A percentile compares a stretch with the other conserved stretches of the same genome.
These are phyloP conservation scores for Styela clava DNA, from an alignment of 23 tunicate genomes.

Conservation along the genomic window DNA sequence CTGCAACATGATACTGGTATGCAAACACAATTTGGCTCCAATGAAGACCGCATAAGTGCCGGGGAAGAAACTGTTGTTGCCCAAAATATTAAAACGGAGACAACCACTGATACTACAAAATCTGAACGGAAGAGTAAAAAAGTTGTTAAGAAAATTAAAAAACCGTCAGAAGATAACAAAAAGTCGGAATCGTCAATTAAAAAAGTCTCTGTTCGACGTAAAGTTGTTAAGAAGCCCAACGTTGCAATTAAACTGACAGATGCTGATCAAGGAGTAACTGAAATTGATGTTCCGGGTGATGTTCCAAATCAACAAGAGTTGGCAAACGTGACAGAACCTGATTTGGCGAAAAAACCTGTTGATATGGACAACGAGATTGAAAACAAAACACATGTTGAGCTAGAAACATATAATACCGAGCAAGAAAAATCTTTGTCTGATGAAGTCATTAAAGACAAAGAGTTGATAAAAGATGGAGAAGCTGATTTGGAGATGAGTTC, in stretches of 20 bases:
- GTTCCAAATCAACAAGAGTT: background rate
- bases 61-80: too few relatives aligned
- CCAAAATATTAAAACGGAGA: too few relatives aligned
- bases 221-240: background rate
- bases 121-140: background rate
- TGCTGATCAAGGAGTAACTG: background rate
- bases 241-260: too few relatives aligned
- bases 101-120: too few relatives aligned
- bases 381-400: background rate
- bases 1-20: too few relatives aligned
- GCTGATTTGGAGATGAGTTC: background rate
- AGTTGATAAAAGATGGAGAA: background rate
- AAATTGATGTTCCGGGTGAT: background rate
- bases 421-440: background rate
- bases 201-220: background rate
- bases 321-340: background rate
- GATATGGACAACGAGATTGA: too few relatives aligned
- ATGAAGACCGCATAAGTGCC: too few relatives aligned
- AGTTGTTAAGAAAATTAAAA: background rate
- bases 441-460: background rate
- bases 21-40: too few relatives aligned
- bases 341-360: background rate
- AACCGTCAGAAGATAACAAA: background rate
- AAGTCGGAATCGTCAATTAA: background rate
- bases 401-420: background rate